Evolutionary conservation across 1,140 invertebrate genomes (phyloP), one percentile per base, ranked within the genome.

Genomic region (Drosophila ambigua): DNA sequence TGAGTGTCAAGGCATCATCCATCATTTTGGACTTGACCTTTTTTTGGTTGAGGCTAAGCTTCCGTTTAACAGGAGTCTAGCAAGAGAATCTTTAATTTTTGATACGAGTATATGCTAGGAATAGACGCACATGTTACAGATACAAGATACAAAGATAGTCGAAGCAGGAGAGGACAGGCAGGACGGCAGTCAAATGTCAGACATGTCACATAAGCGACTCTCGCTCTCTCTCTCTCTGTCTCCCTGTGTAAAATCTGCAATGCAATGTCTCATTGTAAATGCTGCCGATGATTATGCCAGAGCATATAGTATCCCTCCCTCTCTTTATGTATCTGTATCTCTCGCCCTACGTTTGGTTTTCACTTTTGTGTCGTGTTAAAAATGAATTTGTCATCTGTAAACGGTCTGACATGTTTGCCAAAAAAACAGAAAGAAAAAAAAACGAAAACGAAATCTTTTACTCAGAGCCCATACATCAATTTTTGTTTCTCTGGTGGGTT

Each of bases 11-110:
- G 67, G 72, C 66, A 91, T 91, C 90, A 91, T 91, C 90, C 90
- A 91, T 91, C 90, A 91, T 91, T 91, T 78, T 84, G 90, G 90
- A 88, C 82, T 91, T 91, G 90, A 91, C 90, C 90, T 91, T 91
- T 91, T 90, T 91, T 72, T 62, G 20, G 44, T 48, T 13, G 31
- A 49, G 63, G 55, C 73, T 79, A 79, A 77, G 74, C 88, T 89
- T 79, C 58, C 84, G 80, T 80, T 88, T 81, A 90, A 79, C 67
- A 68, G 65, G 65, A 39, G 67, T 58, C 67, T 46, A 11, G 35
- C 35, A 49, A 58, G 54, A 73, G 77, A 75, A 88, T 89, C 85
- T 89, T 88, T 80, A 89, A 89, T 89, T 84, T 88, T 78, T 57
- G 43, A 28, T 35, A 51, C 67, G 71, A 68, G 82, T 83, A 78